Base-by-base conservation (phyloP, 1,140 invertebrate species). In the Psix sp. region DNA sequence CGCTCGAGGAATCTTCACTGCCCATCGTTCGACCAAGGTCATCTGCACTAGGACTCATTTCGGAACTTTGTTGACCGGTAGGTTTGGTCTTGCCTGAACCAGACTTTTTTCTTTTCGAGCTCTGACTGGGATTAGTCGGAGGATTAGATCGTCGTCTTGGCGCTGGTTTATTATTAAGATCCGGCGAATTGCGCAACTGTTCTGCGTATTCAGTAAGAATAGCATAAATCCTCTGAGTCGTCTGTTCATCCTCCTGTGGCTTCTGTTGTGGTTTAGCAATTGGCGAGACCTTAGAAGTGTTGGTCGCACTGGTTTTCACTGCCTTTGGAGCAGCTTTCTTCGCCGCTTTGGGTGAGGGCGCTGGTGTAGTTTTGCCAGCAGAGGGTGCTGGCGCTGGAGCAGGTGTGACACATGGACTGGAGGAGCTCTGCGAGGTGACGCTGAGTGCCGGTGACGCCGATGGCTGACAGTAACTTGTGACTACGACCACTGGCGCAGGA, bases 161-260 rank as follows among this genome's bases (percentile, higher is more conserved):
- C 1, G 93, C 93, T 0, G 93, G 93, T 81, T 94, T 95, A 81
- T 94, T 93, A 79, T 94, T 94, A 11, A 92, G 76, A 81, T 94
- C 93, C 0, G 93, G 93, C 3, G 92, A 94, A 80, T 94, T 94
- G 51, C 93, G 87, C 24, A 94, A 84, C 76, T 94, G 93, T 75
- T 94, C 93, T 31, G 93, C 92, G 82, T 95, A 95, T 77, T 94
- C 92, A 1, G 93, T 93, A 13, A 95, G 81, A 77, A 95, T 95
- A 46, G 93, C 93, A 56, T 94, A 91, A 56, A 95, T 94, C 46
- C 93, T 88, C 79, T 94, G 93, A 0, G 92, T 93, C 0, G 93
- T 94, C 78, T 94, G 92, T 80, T 94, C 93, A 77, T 94, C 93
- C 84, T 94, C 93, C 71, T 93, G 89, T 1, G 93, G 92, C 81